Evolutionary conservation across 1,140 invertebrate genomes (phyloP).

Genomic region (Bombus ignitus): DNA sequence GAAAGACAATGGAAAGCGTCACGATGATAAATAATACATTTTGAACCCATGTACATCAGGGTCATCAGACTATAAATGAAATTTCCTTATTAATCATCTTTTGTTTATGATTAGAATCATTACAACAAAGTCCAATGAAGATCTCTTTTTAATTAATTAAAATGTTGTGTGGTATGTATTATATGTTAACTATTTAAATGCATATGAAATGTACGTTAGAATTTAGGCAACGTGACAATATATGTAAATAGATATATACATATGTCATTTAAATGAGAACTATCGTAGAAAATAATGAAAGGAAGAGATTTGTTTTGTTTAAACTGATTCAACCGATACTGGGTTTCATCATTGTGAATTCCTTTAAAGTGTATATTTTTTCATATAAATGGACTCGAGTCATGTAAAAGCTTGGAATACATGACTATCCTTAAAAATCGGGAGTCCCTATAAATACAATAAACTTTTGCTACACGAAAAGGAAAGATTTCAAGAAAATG

Average conservation of each 20-base stretch:
- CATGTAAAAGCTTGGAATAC: neutral
- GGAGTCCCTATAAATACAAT: neutral
- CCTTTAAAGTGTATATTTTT: neutral
- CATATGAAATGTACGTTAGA: neutral
- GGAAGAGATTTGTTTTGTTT: neutral
- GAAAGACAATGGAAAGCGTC: neutral
- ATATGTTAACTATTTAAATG: neutral
- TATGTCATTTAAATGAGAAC: neutral
- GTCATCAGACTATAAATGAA: neutral
- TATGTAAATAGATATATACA: no score
- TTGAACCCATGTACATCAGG: neutral
- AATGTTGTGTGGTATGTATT: neutral
- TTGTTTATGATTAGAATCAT: neutral
- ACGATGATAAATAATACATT: conserved; percentile 1
- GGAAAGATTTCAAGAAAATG: neutral
- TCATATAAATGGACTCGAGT: no score
- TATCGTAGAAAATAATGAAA: neutral
- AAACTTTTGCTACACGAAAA: neutral
- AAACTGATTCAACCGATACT: conserved; percentile 1
- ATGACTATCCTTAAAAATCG: neutral
- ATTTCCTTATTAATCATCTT: neutral
- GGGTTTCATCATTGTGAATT: neutral
- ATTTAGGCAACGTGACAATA: neutral
- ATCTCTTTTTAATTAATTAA: neutral
- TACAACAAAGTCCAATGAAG: neutral